A percentile compares a stretch with the other conserved stretches of the same genome.
phyloP scores from a whole-genome alignment of 1,140 invertebrate genomes.

The Thaumetopoea pityocampa region DNA sequence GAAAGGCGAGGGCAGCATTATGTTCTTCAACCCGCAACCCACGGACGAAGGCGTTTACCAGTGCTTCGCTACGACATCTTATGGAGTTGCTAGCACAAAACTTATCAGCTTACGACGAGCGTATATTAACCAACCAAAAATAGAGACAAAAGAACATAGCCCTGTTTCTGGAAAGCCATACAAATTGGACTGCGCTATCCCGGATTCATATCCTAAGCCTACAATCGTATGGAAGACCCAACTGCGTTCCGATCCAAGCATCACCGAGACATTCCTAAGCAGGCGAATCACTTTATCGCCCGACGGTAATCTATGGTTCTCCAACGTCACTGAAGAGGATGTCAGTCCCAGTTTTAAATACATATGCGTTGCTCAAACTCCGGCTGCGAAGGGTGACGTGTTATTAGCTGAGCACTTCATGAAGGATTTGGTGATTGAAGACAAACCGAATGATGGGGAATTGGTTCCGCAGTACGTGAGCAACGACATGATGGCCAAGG shows the following conservation, averaged over 20 bases:
- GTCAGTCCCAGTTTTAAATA: constrained; percentile 39
- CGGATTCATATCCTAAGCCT: constrained; percentile 47
- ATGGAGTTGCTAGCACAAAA: constrained; percentile 36
- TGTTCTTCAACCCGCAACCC: constrained; percentile 30
- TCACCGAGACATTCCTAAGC: constrained; percentile 25
- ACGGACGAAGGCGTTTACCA: constrained; percentile 38
- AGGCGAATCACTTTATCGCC: constrained; percentile 34
- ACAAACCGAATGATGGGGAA: constrained; percentile 20
- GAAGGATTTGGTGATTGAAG: constrained; percentile 26
- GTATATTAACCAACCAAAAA: constrained; percentile 29
- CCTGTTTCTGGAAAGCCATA: constrained; percentile 43
- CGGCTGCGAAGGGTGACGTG: constrained; percentile 31
- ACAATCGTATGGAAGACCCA: constrained; percentile 41
- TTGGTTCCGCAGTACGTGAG: constrained; percentile 42
- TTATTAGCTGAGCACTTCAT: constrained; percentile 44
- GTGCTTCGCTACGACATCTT: constrained; percentile 33
- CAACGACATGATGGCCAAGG: constrained; percentile 35
- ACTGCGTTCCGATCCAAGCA: constrained; percentile 17
- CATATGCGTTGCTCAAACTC: constrained; percentile 41
- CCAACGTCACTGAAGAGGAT: constrained; percentile 42
- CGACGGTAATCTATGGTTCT: constrained; percentile 43
- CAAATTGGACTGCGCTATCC: constrained; percentile 39
- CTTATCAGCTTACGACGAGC: constrained; percentile 27
- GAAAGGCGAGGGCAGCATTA: constrained; percentile 33
- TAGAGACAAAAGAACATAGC: constrained; percentile 24